Base-by-base conservation (phyloP, 2,888 invertebrate genomes). In the Ommatoiulus sabulosus region DNA sequence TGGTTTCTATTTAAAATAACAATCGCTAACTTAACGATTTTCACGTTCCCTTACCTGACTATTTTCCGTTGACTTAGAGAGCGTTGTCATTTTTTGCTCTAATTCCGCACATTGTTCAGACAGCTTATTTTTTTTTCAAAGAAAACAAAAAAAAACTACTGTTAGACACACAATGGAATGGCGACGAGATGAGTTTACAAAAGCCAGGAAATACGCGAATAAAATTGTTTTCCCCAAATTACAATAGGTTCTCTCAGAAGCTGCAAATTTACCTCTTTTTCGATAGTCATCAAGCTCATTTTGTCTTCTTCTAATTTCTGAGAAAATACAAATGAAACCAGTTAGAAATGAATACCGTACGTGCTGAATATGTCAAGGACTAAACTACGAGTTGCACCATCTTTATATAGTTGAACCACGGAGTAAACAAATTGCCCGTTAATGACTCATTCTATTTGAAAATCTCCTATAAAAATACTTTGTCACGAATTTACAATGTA, bases 181-280 rank as follows among this genome's bases (percentile, higher is more conserved):
- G 24, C 35, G 24, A 80, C 20, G 35, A 35, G 35, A 35, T 35
- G 80, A 12, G 20, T 80, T 80, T 12, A 80, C 80, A 80, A 80
- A 80, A 80, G 35, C 80, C 80, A 80, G 44, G 72, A 87, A 35
- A 87, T 72, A 35, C 5, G 87, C 17, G 4, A n/a, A 20, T 24
- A 52, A 57, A 57, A 24, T 5, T 4, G 20, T 63, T 63, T 63
- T 63, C n/a, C 2, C 6, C 5, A 63, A n/a, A 63, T n/a, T n/a
- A 63, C 63, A 43, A 84, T 43, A 12, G 24, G 24, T 87, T 44
- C 12, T n/a, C n/a, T 35, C 17, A 17, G n/a, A 12, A 1, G 46
- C 48, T 17, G 17, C 17, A 48, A n/a, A 90, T 90, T 90, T 91
- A 93, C 92, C 90, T 91, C 94, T 94, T 91, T 96, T 95, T 93